Percentiles rank a stretch among this genome's conserved stretches.
These are phyloP conservation scores for Cheilosia urbana DNA, from an alignment of 2,888 invertebrate species.

Conservation along the genomic window DNA sequence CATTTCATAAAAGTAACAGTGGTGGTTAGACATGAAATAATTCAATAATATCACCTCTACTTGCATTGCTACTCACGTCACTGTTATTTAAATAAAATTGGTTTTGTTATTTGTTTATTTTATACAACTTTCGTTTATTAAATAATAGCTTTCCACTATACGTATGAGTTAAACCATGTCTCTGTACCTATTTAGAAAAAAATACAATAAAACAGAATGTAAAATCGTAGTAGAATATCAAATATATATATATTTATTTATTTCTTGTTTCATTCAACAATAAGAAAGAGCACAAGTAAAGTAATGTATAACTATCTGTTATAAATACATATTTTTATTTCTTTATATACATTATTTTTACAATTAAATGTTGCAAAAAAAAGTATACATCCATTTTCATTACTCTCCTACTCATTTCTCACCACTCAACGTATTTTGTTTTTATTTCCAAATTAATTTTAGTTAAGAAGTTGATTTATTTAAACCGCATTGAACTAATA, in stretches of 20 bases:
- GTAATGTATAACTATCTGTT: conserved; percentile 5
- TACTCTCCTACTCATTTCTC: conserved; percentile 10
- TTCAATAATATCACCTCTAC: neutral
- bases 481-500: conserved; percentile 31
- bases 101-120: conserved; percentile 4
- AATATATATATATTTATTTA: neutral
- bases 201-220: conserved; percentile 11
- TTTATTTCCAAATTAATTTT: conserved; percentile 1
- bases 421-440: neutral
- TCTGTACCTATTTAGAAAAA: neutral
- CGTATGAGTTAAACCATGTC: too few species aligned
- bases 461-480: neutral
- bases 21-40: conserved; percentile 10
- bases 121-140: neutral
- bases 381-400: conserved; percentile 12
- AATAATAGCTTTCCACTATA: neutral
- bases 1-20: neutral
- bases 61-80: conserved; percentile 17
- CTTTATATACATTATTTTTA: too few species aligned
- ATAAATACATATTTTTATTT: neutral
- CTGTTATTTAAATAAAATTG: conserved; percentile 8
- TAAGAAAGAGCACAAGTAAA: conserved; percentile 73
- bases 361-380: neutral
- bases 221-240: neutral
- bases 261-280: conserved; percentile 5